These are phyloP conservation scores for Tinamus major DNA, from an alignment of 2,797 vertebrate species.

Conservation along the genomic window DNA sequence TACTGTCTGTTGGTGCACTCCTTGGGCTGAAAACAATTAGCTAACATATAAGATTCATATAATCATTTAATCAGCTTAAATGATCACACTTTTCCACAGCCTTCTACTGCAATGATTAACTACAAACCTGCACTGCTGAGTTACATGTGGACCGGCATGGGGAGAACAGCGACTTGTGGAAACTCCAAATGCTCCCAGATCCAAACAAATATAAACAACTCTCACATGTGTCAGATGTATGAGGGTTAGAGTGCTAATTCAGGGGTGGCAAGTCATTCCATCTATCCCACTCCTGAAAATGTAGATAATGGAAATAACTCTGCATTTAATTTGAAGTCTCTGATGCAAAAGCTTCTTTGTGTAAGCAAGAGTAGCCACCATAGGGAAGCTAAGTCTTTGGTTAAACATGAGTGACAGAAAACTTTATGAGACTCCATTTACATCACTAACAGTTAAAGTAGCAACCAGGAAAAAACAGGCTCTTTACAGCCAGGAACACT, in stretches of 20 bases:
- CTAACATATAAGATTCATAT: not conserved
- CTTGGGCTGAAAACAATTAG: slow-evolving; percentile 14
- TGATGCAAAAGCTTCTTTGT: not conserved
- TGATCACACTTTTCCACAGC: not conserved
- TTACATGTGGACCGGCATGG: not conserved
- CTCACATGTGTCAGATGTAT: not conserved
- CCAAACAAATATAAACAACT: not conserved
- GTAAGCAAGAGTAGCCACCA: not conserved
- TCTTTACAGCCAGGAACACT: not conserved
- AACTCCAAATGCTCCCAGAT: not conserved
- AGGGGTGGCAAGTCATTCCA: not conserved
- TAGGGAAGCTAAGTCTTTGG: not conserved
- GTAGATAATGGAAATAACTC: not conserved
- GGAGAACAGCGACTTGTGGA: not conserved
- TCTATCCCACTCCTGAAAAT: not conserved
- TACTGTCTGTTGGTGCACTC: not conserved
- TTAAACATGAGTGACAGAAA: not conserved
- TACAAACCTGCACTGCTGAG: not conserved
- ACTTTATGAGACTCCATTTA: not conserved
- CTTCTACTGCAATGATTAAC: not conserved
- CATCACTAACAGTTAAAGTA: not conserved
- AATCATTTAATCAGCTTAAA: not conserved
- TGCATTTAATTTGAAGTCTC: not conserved
- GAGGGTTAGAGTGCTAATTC: not conserved
- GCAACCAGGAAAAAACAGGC: not conserved